Evolutionary conservation across 2,888 invertebrate species (phyloP).

Genomic region (Scaptomyza parva): DNA sequence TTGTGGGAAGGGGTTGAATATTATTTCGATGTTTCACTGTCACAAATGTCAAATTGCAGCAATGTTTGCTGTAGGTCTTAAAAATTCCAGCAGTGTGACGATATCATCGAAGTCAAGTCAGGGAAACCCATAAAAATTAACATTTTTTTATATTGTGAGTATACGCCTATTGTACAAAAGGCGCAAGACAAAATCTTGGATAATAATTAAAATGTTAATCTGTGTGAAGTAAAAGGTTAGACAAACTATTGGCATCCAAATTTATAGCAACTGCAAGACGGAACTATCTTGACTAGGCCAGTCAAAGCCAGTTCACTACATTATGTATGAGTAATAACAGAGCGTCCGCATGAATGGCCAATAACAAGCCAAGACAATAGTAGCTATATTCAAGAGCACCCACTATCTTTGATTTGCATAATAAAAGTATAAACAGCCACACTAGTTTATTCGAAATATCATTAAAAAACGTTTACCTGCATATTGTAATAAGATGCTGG

Average conservation of each 20-base stretch:
- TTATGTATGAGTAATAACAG: conserved; percentile 76
- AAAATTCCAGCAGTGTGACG: conserved; percentile 63
- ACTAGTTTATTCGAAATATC: conserved; percentile 45
- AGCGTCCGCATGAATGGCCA: conserved; percentile 48
- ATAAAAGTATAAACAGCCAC: conserved; percentile 30
- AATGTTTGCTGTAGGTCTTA: conserved; percentile 46
- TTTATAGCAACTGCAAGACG: conserved; percentile 79
- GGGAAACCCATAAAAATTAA: conserved; percentile 66
- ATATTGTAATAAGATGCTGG: conserved; percentile 12
- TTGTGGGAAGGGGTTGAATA: conserved; percentile 15
- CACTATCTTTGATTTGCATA: conserved; percentile 74
- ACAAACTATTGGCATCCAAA: conserved; percentile 78
- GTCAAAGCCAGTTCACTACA: conserved; percentile 53
- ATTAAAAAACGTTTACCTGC: conserved; percentile 39
- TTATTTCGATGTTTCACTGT: conserved; percentile 21
- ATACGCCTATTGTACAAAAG: conserved; percentile 41
- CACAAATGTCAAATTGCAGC: conserved; percentile 58
- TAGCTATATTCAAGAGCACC: conserved; percentile 76
- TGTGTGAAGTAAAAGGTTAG: conserved; percentile 80
- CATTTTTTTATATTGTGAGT: conserved; percentile 47
- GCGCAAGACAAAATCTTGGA: conserved; percentile 61
- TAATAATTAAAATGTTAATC: conserved; percentile 80
- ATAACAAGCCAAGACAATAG: conserved; percentile 55
- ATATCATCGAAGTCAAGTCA: conserved; percentile 48
- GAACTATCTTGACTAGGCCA: conserved; percentile 58